Evolutionary conservation across 2,888 invertebrate genomes (phyloP).

Genomic region (Glyphotaelius pellucidus): DNA sequence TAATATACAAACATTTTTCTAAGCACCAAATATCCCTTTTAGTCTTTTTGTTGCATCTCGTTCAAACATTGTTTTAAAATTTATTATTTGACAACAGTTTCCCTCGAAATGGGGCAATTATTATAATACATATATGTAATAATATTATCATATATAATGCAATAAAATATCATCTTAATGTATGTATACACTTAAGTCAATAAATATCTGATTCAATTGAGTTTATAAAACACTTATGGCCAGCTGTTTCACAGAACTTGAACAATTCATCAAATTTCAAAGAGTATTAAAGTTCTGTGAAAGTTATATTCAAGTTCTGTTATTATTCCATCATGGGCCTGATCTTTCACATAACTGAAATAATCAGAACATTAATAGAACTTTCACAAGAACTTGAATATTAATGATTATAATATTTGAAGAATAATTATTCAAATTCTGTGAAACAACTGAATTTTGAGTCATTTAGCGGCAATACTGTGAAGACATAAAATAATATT

Average conservation of each 20-base stretch:
- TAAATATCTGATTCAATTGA: background rate
- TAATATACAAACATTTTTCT: constrained; percentile 46
- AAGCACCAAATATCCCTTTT: constrained; percentile 50
- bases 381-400: too few relatives aligned
- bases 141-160: background rate
- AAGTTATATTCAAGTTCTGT: too few relatives aligned
- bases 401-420: too few relatives aligned
- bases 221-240: background rate
- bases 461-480: background rate
- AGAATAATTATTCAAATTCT: too few relatives aligned
- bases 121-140: background rate
- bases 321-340: too few relatives aligned
- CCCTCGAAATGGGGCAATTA: background rate
- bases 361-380: too few relatives aligned
- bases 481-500: background rate
- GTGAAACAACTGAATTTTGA: too few relatives aligned
- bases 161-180: background rate
- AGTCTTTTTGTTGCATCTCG: constrained; percentile 41
- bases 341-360: too few relatives aligned
- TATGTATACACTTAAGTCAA: background rate
- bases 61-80: constrained; percentile 21
- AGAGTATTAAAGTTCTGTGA: too few relatives aligned
- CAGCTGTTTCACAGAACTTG: too few relatives aligned
- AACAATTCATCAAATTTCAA: too few relatives aligned
- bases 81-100: constrained; percentile 17